phyloP scores from a whole-genome alignment of 1,140 invertebrate species.

The Drosophila sp. region DNA sequence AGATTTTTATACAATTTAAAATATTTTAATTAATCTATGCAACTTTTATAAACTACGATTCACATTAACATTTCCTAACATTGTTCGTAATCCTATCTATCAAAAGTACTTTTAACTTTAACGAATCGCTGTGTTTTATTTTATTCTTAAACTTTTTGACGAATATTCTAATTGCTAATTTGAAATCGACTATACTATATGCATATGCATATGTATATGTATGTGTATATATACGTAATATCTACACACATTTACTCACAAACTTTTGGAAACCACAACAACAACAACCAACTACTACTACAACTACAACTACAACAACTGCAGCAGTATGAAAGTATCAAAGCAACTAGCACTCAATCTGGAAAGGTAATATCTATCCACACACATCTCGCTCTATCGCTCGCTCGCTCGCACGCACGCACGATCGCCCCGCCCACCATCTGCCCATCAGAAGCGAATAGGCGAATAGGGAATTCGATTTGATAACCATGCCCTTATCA shows the following conservation, averaged over 20 bases:
- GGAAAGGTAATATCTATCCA: conserved; percentile 77
- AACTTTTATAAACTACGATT: conserved; percentile 15
- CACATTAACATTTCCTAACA: conserved; percentile 9
- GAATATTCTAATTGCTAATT: conserved; percentile 50
- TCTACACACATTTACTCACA: conserved; percentile 22
- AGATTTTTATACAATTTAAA: background rate
- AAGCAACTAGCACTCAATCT: conserved; percentile 77
- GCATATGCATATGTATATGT: conserved; percentile 13
- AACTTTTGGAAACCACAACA: conserved; percentile 37
- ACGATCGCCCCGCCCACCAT: conserved; percentile 21
- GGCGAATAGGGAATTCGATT: conserved; percentile 78
- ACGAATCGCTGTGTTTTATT: conserved; percentile 41
- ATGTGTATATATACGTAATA: conserved; percentile 15
- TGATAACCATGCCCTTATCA: conserved; percentile 50
- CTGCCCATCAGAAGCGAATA: conserved; percentile 48
- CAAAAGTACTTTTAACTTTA: conserved; percentile 3
- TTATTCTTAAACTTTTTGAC: conserved; percentile 36
- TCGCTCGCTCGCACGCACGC: conserved; percentile 34
- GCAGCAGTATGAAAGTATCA: conserved; percentile 68
- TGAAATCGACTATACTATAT: conserved; percentile 40
- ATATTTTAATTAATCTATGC: conserved; percentile 14
- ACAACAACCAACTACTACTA: conserved; percentile 37
- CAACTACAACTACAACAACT: conserved; percentile 41
- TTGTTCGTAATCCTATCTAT: conserved; percentile 6
- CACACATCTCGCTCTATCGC: conserved; percentile 43